Percentiles rank a stretch among this genome's conserved stretches.
phyloP scores from a whole-genome alignment of 2,113 vertebrate genomes.

The Corapipo altera region DNA sequence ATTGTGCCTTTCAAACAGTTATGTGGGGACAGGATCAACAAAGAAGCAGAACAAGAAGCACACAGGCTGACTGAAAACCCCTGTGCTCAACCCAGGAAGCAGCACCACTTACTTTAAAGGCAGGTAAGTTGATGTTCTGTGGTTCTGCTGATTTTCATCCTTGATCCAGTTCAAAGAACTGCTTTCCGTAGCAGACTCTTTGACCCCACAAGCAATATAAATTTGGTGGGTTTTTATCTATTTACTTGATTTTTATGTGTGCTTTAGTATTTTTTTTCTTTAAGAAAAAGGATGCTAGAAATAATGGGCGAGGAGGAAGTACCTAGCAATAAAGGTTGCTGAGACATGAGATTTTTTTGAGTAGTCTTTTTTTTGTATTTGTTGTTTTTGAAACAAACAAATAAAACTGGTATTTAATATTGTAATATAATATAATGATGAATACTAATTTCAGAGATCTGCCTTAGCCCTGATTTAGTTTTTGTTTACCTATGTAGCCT shows the following conservation, averaged over 20 bases:
- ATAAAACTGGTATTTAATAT: neutral
- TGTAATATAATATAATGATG: neutral
- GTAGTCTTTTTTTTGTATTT: neutral
- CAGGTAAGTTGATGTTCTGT: neutral
- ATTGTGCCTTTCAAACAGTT: constrained; percentile 18
- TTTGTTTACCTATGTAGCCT: neutral
- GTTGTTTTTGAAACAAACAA: neutral
- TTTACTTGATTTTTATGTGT: neutral
- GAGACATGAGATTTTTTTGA: neutral
- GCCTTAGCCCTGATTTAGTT: neutral
- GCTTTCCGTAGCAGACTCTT: neutral
- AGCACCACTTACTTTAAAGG: neutral
- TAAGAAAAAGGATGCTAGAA: neutral
- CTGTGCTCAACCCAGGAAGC: neutral
- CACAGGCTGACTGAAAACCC: neutral
- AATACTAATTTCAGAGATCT: neutral
- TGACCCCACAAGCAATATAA: neutral
- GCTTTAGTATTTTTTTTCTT: neutral
- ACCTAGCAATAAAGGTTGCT: neutral
- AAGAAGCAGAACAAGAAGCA: neutral
- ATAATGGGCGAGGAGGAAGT: neutral
- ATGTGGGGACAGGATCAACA: neutral
- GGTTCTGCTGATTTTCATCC: neutral
- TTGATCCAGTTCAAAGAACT: neutral
- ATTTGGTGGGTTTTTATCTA: neutral